Evolutionary conservation across 2,113 vertebrate species (phyloP), one percentile per base, ranked within the genome.

Genomic region (Tamias sibiricus): DNA sequence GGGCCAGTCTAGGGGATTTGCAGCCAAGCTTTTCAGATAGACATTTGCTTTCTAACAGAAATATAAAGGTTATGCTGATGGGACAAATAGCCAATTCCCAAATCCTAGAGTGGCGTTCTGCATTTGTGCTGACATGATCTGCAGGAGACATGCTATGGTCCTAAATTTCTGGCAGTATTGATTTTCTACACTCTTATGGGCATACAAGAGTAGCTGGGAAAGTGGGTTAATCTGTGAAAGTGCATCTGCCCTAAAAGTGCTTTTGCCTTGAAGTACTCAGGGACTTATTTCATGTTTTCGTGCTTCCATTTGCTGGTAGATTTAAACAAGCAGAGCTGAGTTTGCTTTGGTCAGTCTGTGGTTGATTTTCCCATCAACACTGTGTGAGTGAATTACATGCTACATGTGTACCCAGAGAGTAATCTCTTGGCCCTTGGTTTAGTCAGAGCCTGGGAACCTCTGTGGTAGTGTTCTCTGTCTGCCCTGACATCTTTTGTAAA

Each of bases 1-100:
- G 90, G 95, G 94, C 95, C 68, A 89, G 93, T 32, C 69, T 87
- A 59, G 91, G 82, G 74, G 75, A 96, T 95, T 81, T 75, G 88
- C 95, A 95, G 98, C 89, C 92, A 95, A 96, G 91, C 93, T 94
- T 98, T 98, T 98, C 96, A 96, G 74, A 93, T 47, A 69, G 79
- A 90, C 68, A 86, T 97, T 98, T 88, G 96, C 97, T 97, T 97
- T 96, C 91, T 52, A 96, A 97, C 96, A 97, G 94, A 93, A 75
- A 93, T 84, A 96, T 77, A 97, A 97, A 98, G 98, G 83, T 95
- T 97, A 94, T 98, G 98, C 98, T 98, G 98, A 98, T 98, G 97
- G 96, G 86, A 96, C 97, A 98, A 95, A 96, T 97, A 95, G 71
- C 93, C 95, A 94, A 72, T 19, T 57, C 47, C 28, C 79, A 86